Conservation (phyloP, 2,888 invertebrate genomes). For the Mechanitis messenoides region DNA sequence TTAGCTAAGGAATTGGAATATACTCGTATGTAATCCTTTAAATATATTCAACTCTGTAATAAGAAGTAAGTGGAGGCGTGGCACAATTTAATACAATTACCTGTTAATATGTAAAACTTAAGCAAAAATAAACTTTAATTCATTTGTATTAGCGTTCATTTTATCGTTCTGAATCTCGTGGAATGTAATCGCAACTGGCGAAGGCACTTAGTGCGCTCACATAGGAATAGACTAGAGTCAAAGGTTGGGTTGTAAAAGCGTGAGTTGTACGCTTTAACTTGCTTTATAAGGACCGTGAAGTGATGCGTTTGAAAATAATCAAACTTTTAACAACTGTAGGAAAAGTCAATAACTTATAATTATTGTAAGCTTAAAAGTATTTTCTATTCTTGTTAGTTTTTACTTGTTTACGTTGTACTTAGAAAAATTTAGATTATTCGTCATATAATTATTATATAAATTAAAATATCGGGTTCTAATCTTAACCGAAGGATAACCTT, state of each 20-base stretch:
- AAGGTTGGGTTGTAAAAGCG: constrained; percentile 27
- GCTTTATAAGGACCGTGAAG: constrained; percentile 16
- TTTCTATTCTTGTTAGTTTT: too few species aligned
- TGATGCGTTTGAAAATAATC: constrained; percentile 11
- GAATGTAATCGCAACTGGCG: constrained; percentile 48
- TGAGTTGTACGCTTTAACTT: constrained; percentile 23
- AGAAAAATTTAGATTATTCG: too few species aligned
- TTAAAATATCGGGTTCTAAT: too few species aligned
- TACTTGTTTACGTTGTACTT: too few species aligned
- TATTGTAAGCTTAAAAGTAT: too few species aligned
- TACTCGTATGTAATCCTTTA: constrained; percentile 22
- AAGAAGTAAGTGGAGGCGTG: constrained; percentile 17
- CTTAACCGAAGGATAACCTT: too few species aligned
- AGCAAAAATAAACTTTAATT: constrained; percentile 40
- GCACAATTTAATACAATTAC: constrained; percentile 34
- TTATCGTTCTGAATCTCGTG: constrained; percentile 40
- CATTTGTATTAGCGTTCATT: constrained; percentile 51
- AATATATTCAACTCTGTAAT: constrained; percentile 19
- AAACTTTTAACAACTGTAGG: too few species aligned
- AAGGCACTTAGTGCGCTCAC: constrained; percentile 31
- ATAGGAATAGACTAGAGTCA: constrained; percentile 27
- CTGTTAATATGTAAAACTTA: constrained; percentile 14
- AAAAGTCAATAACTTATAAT: too few species aligned
- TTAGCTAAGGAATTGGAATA: neutral
- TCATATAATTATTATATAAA: too few species aligned